Conservation (phyloP, 2,888 invertebrate species). For the Seladonia tumulorum region DNA sequence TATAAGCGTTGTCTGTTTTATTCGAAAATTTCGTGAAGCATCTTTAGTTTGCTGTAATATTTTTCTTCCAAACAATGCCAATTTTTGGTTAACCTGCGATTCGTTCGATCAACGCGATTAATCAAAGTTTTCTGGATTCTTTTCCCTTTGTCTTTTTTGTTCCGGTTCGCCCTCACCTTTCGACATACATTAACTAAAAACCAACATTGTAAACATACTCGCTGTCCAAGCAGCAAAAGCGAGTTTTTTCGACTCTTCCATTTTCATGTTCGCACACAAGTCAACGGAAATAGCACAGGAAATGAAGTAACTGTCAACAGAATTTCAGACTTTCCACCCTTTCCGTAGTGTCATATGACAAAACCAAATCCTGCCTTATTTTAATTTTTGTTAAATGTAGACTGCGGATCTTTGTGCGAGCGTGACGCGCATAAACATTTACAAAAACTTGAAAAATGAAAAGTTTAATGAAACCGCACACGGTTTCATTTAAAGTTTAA, state of each 20-base stretch:
- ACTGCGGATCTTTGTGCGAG: not conserved
- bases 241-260: not conserved
- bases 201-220: not conserved
- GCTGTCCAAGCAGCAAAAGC: not conserved
- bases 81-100: not conserved
- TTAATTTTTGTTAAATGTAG: not conserved
- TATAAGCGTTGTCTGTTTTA: not conserved
- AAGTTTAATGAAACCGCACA: not conserved
- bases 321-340: not conserved
- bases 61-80: not conserved
- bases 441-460: not conserved
- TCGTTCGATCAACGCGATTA: not conserved
- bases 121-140: not conserved
- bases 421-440: not conserved
- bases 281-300: constrained; percentile 18
- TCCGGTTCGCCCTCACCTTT: not conserved
- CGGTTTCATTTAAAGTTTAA: not conserved
- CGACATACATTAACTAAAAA: not conserved
- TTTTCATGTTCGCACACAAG: not conserved
- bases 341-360: not conserved
- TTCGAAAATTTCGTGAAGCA: not conserved
- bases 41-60: not conserved
- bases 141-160: too few relatives aligned
- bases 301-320: constrained; percentile 9
- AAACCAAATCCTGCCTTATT: constrained; percentile 3